phyloP scores from a whole-genome alignment of 2,113 vertebrate species.

The Gallinago media region DNA sequence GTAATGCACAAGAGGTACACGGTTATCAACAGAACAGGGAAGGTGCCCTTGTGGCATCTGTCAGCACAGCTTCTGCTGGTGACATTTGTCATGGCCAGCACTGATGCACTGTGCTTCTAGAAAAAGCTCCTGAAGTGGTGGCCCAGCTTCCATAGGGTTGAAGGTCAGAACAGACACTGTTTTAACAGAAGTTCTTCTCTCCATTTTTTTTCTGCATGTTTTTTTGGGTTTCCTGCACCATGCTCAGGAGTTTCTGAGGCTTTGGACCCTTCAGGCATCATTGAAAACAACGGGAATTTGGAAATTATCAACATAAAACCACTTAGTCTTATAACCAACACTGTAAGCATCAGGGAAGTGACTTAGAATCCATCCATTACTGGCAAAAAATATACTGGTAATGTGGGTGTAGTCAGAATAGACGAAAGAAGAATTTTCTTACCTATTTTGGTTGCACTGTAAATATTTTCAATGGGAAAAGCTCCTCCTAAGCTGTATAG shows the following conservation, averaged over 20 bases:
- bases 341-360: neutral
- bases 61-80: too few species aligned
- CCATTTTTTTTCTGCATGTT: neutral
- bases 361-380: neutral
- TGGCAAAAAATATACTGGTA: neutral
- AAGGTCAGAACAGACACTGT: neutral
- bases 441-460: slow-evolving; percentile 89
- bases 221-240: neutral
- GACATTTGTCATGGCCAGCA: too few species aligned
- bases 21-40: neutral
- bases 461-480: slow-evolving; percentile 87
- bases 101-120: too few species aligned
- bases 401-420: neutral
- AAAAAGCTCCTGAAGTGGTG: neutral
- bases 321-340: neutral
- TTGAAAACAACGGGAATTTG: neutral
- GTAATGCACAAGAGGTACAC: neutral
- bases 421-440: slow-evolving; percentile 49
- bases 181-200: neutral
- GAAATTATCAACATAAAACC: neutral
- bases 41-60: too few species aligned
- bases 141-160: neutral
- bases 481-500: slow-evolving; percentile 85
- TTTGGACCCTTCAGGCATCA: neutral
- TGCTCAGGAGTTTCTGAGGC: neutral